A percentile compares a stretch with the other conserved stretches of the same genome.
These are phyloP conservation scores for Torymus aiolomorphi DNA, from an alignment of 2,888 invertebrate genomes.

Conservation along the genomic window DNA sequence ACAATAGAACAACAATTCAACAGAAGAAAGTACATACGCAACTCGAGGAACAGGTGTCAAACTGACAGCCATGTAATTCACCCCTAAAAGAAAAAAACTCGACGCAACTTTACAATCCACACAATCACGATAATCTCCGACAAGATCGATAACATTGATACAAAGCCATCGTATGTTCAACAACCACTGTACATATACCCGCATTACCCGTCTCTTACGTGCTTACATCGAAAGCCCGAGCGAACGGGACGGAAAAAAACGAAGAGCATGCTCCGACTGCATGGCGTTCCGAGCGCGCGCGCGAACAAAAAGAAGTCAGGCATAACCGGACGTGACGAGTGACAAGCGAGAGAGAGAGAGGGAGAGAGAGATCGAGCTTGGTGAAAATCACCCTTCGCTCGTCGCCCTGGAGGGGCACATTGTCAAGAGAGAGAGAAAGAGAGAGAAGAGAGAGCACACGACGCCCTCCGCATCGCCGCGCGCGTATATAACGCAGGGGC, in stretches of 20 bases:
- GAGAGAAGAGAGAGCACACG: neutral
- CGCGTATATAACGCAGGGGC: constrained; percentile 4
- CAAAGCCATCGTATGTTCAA: constrained; percentile 24
- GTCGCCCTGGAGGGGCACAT: neutral
- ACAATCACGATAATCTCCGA: constrained; percentile 10
- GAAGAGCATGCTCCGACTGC: neutral
- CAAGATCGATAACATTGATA: constrained; percentile 33
- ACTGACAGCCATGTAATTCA: neutral
- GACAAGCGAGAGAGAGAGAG: constrained; percentile 61
- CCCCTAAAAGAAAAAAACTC: neutral
- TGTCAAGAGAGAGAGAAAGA: constrained; percentile 19
- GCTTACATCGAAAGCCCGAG: neutral
- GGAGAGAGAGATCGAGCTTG: constrained; percentile 36
- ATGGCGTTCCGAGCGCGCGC: constrained; percentile 11
- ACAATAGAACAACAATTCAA: too few relatives aligned
- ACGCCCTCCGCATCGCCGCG: neutral
- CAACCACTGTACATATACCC: constrained; percentile 3
- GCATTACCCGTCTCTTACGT: neutral
- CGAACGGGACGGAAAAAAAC: constrained; percentile 10
- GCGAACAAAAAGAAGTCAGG: constrained; percentile 65
- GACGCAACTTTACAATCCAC: neutral
- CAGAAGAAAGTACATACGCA: too few relatives aligned
- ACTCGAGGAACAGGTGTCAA: too few relatives aligned
- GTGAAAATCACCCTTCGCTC: constrained; percentile 64
- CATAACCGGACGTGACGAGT: constrained; percentile 71